These are phyloP conservation scores for Bombus polaris DNA, from an alignment of 1,140 invertebrate species.

Conservation along the genomic window DNA sequence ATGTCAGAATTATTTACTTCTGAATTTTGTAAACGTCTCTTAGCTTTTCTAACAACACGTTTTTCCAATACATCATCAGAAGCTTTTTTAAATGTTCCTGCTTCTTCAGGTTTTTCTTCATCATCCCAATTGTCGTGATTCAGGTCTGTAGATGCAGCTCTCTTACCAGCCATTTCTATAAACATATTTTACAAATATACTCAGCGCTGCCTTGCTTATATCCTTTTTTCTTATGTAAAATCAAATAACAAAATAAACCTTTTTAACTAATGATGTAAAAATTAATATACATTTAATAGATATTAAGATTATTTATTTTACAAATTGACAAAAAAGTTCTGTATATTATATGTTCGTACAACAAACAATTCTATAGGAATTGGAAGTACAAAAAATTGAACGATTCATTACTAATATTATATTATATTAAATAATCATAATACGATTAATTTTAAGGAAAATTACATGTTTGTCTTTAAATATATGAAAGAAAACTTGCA, in stretches of 20 bases:
- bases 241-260: neutral
- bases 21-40: conserved; percentile 83
- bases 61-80: conserved; percentile 87
- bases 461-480: conserved; percentile 2
- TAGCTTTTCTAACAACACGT: conserved; percentile 90
- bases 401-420: neutral
- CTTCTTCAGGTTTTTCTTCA: conserved; percentile 91
- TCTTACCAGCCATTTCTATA: conserved; percentile 88
- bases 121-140: conserved; percentile 96
- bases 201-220: neutral
- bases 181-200: conserved; percentile 15
- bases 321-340: neutral
- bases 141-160: conserved; percentile 89
- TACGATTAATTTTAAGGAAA: neutral
- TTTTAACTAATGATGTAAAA: neutral
- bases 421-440: neutral
- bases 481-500: neutral
- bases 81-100: conserved; percentile 88
- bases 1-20: conserved; percentile 50
- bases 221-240: neutral
- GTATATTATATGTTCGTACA: neutral
- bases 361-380: neutral
- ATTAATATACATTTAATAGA: neutral
- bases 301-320: neutral
- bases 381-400: neutral